Evolutionary conservation across 1,140 invertebrate genomes (phyloP), one percentile per base, ranked within the genome.

Genomic region (Agrilus planipennis): DNA sequence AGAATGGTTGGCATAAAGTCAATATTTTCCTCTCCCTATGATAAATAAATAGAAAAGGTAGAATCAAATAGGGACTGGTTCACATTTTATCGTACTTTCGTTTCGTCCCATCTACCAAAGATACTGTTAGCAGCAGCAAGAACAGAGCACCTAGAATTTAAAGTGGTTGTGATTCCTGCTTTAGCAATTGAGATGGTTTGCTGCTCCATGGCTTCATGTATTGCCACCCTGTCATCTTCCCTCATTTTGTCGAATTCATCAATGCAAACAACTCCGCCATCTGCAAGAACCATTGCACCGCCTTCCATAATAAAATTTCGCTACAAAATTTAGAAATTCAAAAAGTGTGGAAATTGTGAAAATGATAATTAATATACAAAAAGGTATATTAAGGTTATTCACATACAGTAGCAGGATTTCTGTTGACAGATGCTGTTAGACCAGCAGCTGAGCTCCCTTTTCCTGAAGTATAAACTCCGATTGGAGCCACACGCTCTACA

Each of bases 161-260:
- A 63, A 0, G 95, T 99, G 1, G 95, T 99, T 2, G 94, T 99
- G 44, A 99, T 99, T 12, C 95, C 96, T 51, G 96, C 91, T 72
- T 99, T 99, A 2, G 96, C 96, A 58, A 99, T 99, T 2, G 94
- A 98, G 52, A 99, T 99, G 0, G 96, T 99, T 65, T 99, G 96
- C 58, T 99, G 96, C 64, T 99, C 96, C 96, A 99, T 99, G 21
- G 95, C 96, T 69, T 99, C 96, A 58, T 99, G 96, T 61, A 99
- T 99, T 14, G 95, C 95, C 2, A 99, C 95, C 50, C 95, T 71
- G 63, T 99, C 96, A 62, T 99, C 94, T 68, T 99, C 95, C 46
- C 90, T 76, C 96, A 99, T 99, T 69, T 99, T 99, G 66, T 99
- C 96, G 67, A 99, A 99, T 63, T 99, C 96, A 63, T 99, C 96